Evolutionary conservation across 2,888 invertebrate species (phyloP).

Genomic region (Lucinisca nassula): DNA sequence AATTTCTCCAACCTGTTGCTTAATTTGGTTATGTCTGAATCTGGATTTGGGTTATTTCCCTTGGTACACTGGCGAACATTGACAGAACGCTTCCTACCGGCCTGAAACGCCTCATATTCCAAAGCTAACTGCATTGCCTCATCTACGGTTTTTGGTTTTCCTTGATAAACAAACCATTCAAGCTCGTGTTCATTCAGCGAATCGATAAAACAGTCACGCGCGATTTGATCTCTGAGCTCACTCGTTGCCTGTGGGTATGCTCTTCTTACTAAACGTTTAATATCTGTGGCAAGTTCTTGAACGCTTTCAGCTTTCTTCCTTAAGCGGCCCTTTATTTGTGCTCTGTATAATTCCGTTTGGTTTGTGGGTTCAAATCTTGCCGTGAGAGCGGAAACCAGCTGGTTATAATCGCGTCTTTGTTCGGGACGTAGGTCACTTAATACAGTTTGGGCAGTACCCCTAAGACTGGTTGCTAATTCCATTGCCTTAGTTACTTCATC

Average conservation of each 20-base stretch:
- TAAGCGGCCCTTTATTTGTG: slow-evolving; percentile 3
- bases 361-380: slow-evolving; percentile 23
- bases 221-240: slow-evolving; percentile 2
- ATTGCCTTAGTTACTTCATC: slow-evolving; percentile 10
- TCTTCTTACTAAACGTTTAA: slow-evolving; percentile 8
- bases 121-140: slow-evolving; percentile 2
- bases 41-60: neutral
- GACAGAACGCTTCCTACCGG: neutral
- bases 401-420: slow-evolving; percentile 12
- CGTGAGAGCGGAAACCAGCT: slow-evolving; percentile 17
- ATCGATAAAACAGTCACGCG: neutral
- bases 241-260: slow-evolving; percentile 16
- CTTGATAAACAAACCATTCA: slow-evolving; percentile 12
- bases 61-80: neutral
- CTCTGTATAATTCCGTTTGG: slow-evolving; percentile 31
- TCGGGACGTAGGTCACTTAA: slow-evolving; percentile 14
- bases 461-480: slow-evolving; percentile 30
- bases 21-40: neutral
- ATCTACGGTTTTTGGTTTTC: slow-evolving; percentile 1
- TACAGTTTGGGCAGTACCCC: slow-evolving; percentile 25
- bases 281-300: slow-evolving; percentile 32
- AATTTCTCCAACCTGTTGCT: neutral
- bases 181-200: neutral
- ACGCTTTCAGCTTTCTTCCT: slow-evolving; percentile 23
- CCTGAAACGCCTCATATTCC: slow-evolving; percentile 8